Base-by-base conservation (phyloP, 2,113 vertebrate genomes). In the Sander lucioperca region DNA sequence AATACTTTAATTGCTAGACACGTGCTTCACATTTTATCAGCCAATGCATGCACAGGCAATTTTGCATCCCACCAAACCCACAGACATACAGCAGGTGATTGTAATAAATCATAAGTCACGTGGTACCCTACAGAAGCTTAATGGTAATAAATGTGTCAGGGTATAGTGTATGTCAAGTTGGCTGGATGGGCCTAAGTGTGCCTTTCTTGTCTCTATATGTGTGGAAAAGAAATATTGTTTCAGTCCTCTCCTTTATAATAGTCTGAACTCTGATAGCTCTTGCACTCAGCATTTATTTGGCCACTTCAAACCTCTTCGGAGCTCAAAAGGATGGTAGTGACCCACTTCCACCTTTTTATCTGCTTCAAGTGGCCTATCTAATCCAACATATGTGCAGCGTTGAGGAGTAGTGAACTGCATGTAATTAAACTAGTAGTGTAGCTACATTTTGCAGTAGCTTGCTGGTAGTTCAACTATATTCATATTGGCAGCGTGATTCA, bases 81-180 rank as follows among this genome's bases (percentile, higher is more conserved):
- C 62, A 87, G 74, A 78, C 84, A 82, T 30, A 39, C 19, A 76
- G 84, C 72, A 81, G 86, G 83, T 81, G 81, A 86, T 72, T 75
- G 83, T 80, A 86, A 90, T 91, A 86, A 91, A 87, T 91, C 84
- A 89, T 0, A 23, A 76, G 79, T 89, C 87, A 87, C 73, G 4
- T 79, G 77, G 59, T 45, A 18, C 57, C 65, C 75, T 18, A 76
- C 68, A 68, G 65, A 80, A 68, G 63, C 78, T 82, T 90, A 88
- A 89, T 87, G 83, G 85, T 88, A 84, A 86, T 88, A 84, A 19
- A 88, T 88, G 78, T 86, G 39, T 83, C 58, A 70, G 57, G 36
- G 73, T 77, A 48, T 62, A 23, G 74, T 84, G 65, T 76, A 59
- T 74, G 58, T 87, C 72, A 87, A 82, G 71, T 79, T 80, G 45